phyloP scores from a whole-genome alignment of 2,888 invertebrate species.

The Ecliptopera silaceata region DNA sequence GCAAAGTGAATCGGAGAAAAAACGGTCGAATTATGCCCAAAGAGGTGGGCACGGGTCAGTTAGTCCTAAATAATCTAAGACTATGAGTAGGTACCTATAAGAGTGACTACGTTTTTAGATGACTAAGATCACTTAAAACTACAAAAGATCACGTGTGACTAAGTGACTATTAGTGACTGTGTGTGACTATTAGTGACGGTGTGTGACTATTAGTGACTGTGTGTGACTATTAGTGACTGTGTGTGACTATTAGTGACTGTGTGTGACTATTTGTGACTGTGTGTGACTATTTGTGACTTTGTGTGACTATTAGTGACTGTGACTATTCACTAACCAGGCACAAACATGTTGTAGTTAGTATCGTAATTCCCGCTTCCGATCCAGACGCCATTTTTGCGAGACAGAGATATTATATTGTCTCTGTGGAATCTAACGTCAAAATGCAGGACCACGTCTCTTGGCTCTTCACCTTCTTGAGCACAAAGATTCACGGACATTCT shows the following conservation, averaged over 20 bases:
- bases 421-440: conserved; percentile 76
- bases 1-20: too few species aligned
- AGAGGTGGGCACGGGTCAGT: too few species aligned
- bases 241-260: neutral
- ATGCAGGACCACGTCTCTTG: conserved; percentile 73
- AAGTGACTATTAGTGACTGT: too few species aligned
- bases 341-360: conserved; percentile 79
- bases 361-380: conserved; percentile 77
- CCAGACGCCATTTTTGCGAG: conserved; percentile 75
- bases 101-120: too few species aligned
- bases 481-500: conserved; percentile 79
- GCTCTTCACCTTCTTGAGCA: conserved; percentile 75
- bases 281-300: neutral
- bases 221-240: neutral
- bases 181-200: too few species aligned
- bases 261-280: neutral
- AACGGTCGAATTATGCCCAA: too few species aligned
- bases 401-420: conserved; percentile 75
- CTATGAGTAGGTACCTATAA: too few species aligned
- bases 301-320: neutral
- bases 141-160: too few species aligned
- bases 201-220: neutral
- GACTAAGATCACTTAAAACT: too few species aligned
- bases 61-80: too few species aligned
- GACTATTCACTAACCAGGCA: conserved; percentile 61